Percentiles rank a stretch among this genome's conserved stretches.
Evolutionary conservation across 2,888 invertebrate species (phyloP).

Genomic region (Lochmaea crataegi): DNA sequence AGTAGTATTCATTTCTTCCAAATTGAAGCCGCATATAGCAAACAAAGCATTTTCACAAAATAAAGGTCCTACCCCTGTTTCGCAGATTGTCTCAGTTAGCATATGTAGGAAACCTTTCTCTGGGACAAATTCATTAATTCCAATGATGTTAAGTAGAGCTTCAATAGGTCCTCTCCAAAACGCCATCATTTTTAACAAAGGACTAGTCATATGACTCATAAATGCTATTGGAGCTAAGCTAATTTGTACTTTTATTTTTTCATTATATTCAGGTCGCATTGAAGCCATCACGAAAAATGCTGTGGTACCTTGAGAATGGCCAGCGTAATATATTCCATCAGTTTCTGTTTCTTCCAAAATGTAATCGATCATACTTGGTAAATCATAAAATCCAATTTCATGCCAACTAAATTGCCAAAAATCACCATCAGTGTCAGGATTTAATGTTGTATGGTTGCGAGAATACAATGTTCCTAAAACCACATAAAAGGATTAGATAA

Average conservation of each 20-base stretch:
- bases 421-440: slow-evolving; percentile 56
- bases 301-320: slow-evolving; percentile 85
- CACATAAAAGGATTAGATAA: too few relatives aligned
- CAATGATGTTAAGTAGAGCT: slow-evolving; percentile 21
- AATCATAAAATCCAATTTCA: slow-evolving; percentile 81
- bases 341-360: slow-evolving; percentile 71
- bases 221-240: slow-evolving; percentile 79
- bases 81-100: slow-evolving; percentile 2
- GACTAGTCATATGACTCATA: slow-evolving; percentile 67
- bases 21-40: slow-evolving; percentile 58
- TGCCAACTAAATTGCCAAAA: slow-evolving; percentile 76
- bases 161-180: slow-evolving; percentile 40
- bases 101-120: slow-evolving; percentile 20
- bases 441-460: slow-evolving; percentile 47
- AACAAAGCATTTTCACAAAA: slow-evolving; percentile 58
- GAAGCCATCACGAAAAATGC: slow-evolving; percentile 76
- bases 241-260: slow-evolving; percentile 74
- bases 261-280: slow-evolving; percentile 73
- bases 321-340: slow-evolving; percentile 77
- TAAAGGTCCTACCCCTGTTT: neutral
- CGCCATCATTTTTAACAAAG: slow-evolving; percentile 53
- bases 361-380: slow-evolving; percentile 85
- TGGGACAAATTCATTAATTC: slow-evolving; percentile 30
- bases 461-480: slow-evolving; percentile 49
- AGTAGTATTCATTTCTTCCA: slow-evolving; percentile 56